Percentiles rank a stretch among this genome's conserved stretches.
These are phyloP conservation scores for Indicator maculatus DNA, from an alignment of 2,113 vertebrate genomes.

Conservation along the genomic window DNA sequence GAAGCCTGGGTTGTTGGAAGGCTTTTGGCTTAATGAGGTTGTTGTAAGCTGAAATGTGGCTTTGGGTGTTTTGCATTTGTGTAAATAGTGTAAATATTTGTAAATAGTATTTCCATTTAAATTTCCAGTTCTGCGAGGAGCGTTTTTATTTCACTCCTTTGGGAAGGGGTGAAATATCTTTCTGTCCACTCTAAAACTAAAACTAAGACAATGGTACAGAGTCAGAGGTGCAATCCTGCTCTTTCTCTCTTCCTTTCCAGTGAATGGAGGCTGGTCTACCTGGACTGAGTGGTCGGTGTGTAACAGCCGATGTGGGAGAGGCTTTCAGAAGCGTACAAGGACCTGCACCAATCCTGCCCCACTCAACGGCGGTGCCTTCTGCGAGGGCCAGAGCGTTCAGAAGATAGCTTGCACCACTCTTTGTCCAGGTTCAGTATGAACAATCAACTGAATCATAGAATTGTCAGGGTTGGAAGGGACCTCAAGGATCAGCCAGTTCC, in stretches of 20 bases:
- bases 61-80: too few species aligned
- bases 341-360: constrained; percentile 96
- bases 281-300: constrained; percentile 97
- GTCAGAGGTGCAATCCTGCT: neutral
- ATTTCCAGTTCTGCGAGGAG: too few species aligned
- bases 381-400: constrained; percentile 91
- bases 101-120: too few species aligned
- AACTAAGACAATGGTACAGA: neutral
- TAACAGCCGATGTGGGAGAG: constrained; percentile 91
- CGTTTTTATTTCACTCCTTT: too few species aligned
- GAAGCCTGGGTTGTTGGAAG: too few species aligned
- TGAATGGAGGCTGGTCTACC: constrained; percentile 94
- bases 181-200: too few species aligned
- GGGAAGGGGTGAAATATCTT: too few species aligned
- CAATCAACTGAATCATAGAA: neutral
- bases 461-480: too few species aligned
- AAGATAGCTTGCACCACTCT: constrained; percentile 91
- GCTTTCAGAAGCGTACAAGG: constrained; percentile 91
- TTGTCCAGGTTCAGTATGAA: constrained; percentile 84
- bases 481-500: too few species aligned
- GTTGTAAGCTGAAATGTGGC: too few species aligned
- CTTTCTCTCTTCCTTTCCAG: constrained; percentile 68
- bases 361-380: constrained; percentile 91
- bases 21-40: too few species aligned
- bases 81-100: too few species aligned